Conservation (phyloP, 2,113 vertebrate species). For the Hippoglossus stenolepis region DNA sequence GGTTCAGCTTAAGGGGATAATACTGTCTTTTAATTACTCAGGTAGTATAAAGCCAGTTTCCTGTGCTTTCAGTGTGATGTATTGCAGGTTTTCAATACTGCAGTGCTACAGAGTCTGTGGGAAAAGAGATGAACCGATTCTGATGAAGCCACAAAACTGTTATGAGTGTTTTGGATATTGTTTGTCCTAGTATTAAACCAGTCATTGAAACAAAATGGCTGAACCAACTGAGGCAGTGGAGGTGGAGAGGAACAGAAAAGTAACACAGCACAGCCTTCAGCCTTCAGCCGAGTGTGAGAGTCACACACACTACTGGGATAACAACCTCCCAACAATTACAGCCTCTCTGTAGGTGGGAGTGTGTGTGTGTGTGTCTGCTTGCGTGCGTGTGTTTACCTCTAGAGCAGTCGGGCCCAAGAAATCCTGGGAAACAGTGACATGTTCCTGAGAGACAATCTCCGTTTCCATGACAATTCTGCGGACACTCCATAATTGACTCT, state of each 20-base stretch:
- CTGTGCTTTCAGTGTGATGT: not conserved
- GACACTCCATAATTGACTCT: conserved; percentile 98
- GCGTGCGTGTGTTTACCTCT: conserved; percentile 85
- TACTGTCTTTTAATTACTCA: not conserved
- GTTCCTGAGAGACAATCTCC: conserved; percentile 98
- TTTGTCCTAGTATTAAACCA: not conserved
- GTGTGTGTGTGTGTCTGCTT: conserved; percentile 17
- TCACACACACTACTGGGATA: conserved; percentile 50
- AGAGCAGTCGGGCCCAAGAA: conserved; percentile 96
- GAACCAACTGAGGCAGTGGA: not conserved
- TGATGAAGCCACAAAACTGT: not conserved
- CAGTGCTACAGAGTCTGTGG: not conserved
- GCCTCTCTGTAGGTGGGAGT: conserved; percentile 12
- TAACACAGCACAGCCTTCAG: conserved; percentile 20
- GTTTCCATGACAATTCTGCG: conserved; percentile 98
- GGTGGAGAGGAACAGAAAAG: conserved; percentile 9
- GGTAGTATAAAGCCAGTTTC: not conserved
- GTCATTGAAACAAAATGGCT: not conserved
- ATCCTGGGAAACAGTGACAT: conserved; percentile 98
- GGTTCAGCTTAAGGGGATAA: not conserved
- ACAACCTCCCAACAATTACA: conserved; percentile 58
- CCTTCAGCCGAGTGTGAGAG: not conserved
- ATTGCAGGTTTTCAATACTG: not conserved
- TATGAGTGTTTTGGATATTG: not conserved
- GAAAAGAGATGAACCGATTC: not conserved